Conservation (phyloP, 2,113 vertebrate genomes). For the Porphyrio hochstetteri region DNA sequence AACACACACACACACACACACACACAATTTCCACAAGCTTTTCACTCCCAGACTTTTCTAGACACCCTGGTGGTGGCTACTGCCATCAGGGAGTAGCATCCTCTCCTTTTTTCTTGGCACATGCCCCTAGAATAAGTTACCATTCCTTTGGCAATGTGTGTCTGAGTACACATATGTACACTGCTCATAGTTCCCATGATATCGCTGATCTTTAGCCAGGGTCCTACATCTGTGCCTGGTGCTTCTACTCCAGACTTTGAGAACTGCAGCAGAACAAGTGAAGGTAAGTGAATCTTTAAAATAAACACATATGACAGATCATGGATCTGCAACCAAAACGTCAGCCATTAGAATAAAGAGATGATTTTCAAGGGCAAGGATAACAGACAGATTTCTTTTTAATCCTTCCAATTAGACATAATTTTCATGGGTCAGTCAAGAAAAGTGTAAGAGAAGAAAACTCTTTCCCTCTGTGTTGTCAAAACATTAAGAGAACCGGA, state of each 20-base stretch:
- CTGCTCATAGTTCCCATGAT: background rate
- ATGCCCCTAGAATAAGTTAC: background rate
- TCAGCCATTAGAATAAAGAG: background rate
- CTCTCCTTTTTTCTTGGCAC: background rate
- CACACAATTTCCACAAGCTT: background rate
- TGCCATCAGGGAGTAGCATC: background rate
- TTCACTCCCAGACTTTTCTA: background rate
- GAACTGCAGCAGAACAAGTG: background rate
- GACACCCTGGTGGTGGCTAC: background rate
- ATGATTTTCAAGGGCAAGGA: conserved; percentile 3
- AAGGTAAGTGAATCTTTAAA: background rate
- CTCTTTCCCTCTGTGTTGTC: background rate
- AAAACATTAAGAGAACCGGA: background rate
- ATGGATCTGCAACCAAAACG: background rate
- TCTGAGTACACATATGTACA: background rate
- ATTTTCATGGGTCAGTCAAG: background rate
- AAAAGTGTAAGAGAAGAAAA: background rate
- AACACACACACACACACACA: too few relatives aligned
- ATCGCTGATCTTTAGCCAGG: background rate
- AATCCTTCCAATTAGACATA: background rate
- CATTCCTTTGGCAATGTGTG: background rate
- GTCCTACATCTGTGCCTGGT: background rate
- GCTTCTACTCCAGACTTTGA: background rate
- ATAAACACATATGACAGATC: background rate
- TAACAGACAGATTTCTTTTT: background rate